Evolutionary conservation across 2,797 vertebrate genomes (phyloP).

Genomic region (Malacoctenus gilli): DNA sequence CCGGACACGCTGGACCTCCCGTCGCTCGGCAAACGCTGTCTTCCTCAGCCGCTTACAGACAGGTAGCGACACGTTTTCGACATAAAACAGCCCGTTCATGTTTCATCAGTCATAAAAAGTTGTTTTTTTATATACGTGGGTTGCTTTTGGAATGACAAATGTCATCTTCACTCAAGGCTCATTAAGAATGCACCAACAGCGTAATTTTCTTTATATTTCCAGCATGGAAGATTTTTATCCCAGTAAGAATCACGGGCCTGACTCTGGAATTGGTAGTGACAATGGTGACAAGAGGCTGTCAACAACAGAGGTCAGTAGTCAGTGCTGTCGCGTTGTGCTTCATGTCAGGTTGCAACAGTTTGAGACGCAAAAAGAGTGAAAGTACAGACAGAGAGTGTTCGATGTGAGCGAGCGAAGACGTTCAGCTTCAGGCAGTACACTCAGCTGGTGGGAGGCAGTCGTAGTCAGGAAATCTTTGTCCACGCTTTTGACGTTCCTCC

Average conservation of each 20-base stretch:
- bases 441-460: no score
- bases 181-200: no score
- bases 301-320: conserved; percentile 89
- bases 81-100: not conserved
- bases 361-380: no score
- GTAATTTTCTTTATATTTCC: conserved; percentile 45
- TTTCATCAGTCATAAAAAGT: not conserved
- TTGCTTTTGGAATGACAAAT: no score
- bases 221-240: conserved; percentile 99
- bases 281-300: conserved; percentile 97
- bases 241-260: conserved; percentile 95
- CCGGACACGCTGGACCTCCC: conserved; percentile 95
- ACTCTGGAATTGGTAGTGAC: conserved; percentile 98
- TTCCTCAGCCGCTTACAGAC: conserved; percentile 94
- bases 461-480: no score
- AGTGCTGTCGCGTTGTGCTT: not conserved
- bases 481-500: no score
- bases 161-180: no score
- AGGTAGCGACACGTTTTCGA: conserved; percentile 77
- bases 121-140: not conserved
- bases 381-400: no score
- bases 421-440: no score
- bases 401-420: no score
- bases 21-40: conserved; percentile 89
- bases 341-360: not conserved